A percentile compares a stretch with the other conserved stretches of the same genome.
phyloP scores from a whole-genome alignment of 2,888 invertebrate genomes.

The Acrocyrtus sp. region DNA sequence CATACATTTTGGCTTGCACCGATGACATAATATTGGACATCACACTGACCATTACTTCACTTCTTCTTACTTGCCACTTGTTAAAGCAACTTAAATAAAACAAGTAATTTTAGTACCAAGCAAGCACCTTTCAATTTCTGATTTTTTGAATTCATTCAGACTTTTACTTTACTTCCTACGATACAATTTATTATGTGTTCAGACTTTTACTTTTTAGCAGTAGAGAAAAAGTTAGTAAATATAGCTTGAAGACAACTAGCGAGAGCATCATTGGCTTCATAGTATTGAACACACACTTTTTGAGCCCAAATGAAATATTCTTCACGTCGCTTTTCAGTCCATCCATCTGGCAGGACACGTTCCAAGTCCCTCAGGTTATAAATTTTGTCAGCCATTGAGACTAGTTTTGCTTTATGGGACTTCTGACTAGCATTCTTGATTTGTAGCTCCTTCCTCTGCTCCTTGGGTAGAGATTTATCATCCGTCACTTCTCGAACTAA shows the following conservation, averaged over 20 bases:
- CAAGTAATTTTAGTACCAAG: no score
- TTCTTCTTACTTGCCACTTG: no score
- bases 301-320: conserved; percentile 78
- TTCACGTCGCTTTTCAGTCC: conserved; percentile 72
- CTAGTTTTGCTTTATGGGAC: conserved; percentile 76
- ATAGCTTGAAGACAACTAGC: conserved; percentile 50
- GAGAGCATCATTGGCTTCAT: conserved; percentile 50
- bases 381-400: conserved; percentile 84
- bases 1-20: no score
- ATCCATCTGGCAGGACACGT: conserved; percentile 70
- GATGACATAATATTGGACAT: no score
- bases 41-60: no score
- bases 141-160: no score
- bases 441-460: conserved; percentile 74
- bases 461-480: conserved; percentile 76
- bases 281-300: conserved; percentile 68
- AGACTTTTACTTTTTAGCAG: no score
- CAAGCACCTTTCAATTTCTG: no score
- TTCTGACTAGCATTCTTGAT: conserved; percentile 72
- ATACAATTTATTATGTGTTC: no score
- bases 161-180: no score
- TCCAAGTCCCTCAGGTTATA: conserved; percentile 81
- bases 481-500: conserved; percentile 78
- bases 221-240: conserved; percentile 42
- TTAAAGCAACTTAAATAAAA: no score